Conservation (phyloP, 2,797 vertebrate genomes). For the Chromobotia macracanthus region DNA sequence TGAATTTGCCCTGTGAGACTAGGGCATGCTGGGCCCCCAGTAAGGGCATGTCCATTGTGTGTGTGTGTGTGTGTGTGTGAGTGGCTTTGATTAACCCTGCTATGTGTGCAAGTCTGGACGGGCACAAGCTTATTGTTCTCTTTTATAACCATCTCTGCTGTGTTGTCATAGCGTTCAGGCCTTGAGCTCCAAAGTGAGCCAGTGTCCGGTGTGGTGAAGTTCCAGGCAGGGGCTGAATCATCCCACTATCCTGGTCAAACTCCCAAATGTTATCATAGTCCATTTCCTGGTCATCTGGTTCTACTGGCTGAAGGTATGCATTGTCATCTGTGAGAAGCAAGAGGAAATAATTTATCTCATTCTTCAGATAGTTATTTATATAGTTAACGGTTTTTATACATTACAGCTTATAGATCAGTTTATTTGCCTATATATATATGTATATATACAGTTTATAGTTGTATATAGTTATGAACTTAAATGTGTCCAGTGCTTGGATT, state of each 20-base stretch:
- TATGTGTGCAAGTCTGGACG: conserved; percentile 79
- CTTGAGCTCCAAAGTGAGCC: conserved; percentile 75
- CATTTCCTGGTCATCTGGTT: conserved; percentile 83
- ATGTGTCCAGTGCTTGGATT: not conserved
- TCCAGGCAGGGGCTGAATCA: conserved; percentile 77
- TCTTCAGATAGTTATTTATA: not conserved
- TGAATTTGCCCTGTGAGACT: conserved; percentile 23
- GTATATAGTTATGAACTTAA: no score
- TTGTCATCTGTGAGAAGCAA: conserved; percentile 68
- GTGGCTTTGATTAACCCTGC: conserved; percentile 75
- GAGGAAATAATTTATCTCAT: not conserved
- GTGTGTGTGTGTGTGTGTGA: conserved; percentile 4
- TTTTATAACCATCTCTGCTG: conserved; percentile 83
- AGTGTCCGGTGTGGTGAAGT: conserved; percentile 78
- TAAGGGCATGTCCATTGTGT: conserved; percentile 45
- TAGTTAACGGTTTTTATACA: no score
- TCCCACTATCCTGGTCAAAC: conserved; percentile 71
- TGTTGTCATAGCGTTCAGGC: conserved; percentile 75
- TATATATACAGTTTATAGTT: no score
- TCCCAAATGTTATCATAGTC: conserved; percentile 88
- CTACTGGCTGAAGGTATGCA: conserved; percentile 77
- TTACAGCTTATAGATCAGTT: no score
- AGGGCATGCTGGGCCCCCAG: conserved; percentile 19
- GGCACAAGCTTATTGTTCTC: conserved; percentile 72
- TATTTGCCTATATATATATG: no score